These are phyloP conservation scores for Semnopithecus entellus DNA, from an alignment of 2,113 vertebrate genomes.

Conservation along the genomic window DNA sequence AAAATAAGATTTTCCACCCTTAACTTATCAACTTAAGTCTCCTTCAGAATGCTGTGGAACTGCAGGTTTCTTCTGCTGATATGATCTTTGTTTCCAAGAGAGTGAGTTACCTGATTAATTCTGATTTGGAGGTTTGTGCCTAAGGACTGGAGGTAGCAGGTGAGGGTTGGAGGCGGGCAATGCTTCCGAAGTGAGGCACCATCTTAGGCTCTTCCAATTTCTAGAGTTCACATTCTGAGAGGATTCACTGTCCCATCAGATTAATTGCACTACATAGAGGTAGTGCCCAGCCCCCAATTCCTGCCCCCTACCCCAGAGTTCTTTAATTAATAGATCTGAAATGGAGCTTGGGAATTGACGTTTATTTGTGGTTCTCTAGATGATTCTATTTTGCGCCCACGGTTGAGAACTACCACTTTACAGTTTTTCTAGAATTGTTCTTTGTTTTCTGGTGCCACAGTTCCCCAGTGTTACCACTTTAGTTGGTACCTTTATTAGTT, in stretches of 20 bases:
- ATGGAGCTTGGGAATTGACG: background rate
- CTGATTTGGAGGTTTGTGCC: background rate
- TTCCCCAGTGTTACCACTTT: background rate
- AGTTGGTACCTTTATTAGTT: background rate
- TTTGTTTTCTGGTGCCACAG: background rate
- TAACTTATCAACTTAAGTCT: background rate
- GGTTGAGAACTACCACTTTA: background rate
- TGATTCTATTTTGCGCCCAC: background rate
- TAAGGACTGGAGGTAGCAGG: background rate
- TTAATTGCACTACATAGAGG: background rate
- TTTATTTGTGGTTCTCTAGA: background rate
- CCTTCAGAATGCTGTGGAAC: background rate
- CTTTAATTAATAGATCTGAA: background rate
- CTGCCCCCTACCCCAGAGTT: too few relatives aligned
- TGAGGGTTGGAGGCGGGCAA: rapidly evolving
- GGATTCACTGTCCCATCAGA: too few relatives aligned
- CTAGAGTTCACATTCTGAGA: background rate
- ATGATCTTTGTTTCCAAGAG: background rate
- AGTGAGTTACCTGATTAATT: background rate
- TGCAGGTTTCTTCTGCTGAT: background rate
- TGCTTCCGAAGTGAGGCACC: background rate
- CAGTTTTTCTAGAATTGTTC: background rate
- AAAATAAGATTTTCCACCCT: background rate
- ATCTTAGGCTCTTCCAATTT: background rate
- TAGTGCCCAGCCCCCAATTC: background rate